A percentile compares a stretch with the other conserved stretches of the same genome.
Evolutionary conservation across 2,888 invertebrate genomes (phyloP).

Genomic region (Melinaea marsaeus): DNA sequence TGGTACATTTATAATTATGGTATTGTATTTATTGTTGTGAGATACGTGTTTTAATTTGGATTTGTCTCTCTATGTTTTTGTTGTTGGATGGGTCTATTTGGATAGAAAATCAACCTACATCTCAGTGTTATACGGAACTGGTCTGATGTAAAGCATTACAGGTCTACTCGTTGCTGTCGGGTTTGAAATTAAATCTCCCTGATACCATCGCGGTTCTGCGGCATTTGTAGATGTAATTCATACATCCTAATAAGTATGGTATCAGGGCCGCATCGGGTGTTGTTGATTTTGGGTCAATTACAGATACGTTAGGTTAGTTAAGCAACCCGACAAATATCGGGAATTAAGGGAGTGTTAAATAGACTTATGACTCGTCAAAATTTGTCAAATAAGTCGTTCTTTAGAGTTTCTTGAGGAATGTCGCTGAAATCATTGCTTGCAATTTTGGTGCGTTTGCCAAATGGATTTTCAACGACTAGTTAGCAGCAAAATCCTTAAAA

Average conservation of each 20-base stretch:
- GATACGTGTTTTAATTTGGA: no score
- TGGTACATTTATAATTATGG: conserved; percentile 44
- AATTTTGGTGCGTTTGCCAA: no score
- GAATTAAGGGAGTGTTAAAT: conserved; percentile 27
- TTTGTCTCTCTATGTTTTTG: no score
- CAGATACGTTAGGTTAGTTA: conserved; percentile 41
- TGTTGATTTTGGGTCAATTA: conserved; percentile 69
- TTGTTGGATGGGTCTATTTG: neutral
- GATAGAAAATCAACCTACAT: neutral
- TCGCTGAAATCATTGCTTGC: no score
- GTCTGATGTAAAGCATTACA: conserved; percentile 49
- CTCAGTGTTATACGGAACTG: neutral
- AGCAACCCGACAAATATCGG: conserved; percentile 58
- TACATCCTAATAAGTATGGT: conserved; percentile 62
- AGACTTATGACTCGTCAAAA: neutral
- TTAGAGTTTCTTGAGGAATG: no score
- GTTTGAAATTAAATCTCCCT: conserved; percentile 50
- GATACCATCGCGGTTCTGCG: conserved; percentile 53
- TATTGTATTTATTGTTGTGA: no score
- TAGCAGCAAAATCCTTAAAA: no score
- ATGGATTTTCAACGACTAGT: no score
- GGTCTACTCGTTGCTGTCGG: conserved; percentile 57
- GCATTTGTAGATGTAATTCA: conserved; percentile 54
- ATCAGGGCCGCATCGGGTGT: conserved; percentile 46
- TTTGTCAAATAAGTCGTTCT: no score